These are phyloP conservation scores for Drosophila kepulauana DNA, from an alignment of 1,140 invertebrate genomes.

Conservation along the genomic window DNA sequence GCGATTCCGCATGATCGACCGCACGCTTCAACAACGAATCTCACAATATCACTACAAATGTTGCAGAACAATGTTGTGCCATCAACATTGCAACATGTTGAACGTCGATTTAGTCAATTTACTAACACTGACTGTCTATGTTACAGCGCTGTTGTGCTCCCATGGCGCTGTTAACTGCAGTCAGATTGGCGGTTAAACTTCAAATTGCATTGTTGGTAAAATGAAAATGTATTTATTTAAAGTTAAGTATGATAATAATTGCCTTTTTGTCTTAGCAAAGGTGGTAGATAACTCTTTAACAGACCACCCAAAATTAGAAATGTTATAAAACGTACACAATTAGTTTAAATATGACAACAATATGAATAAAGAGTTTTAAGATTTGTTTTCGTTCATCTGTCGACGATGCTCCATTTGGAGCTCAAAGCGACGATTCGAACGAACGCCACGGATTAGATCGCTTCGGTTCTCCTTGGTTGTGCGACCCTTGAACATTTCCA, in stretches of 20 bases:
- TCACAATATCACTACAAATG: conserved; percentile 33
- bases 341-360: conserved; percentile 8
- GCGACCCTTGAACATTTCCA: conserved; percentile 75
- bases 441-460: conserved; percentile 86
- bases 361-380: not conserved
- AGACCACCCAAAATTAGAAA: conserved; percentile 7
- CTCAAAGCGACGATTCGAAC: conserved; percentile 89
- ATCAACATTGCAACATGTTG: conserved; percentile 22
- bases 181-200: not conserved
- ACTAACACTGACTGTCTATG: not conserved
- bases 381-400: conserved; percentile 52
- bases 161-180: not conserved
- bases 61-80: conserved; percentile 37
- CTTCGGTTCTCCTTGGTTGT: conserved; percentile 18
- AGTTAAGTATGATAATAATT: not conserved
- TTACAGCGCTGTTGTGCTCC: not conserved
- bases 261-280: not conserved
- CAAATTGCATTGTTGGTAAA: not conserved
- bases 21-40: conserved; percentile 44
- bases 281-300: not conserved
- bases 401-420: conserved; percentile 87
- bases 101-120: not conserved
- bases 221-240: not conserved
- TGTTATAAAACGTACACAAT: conserved; percentile 6
- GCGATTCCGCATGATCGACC: conserved; percentile 36